phyloP scores from a whole-genome alignment of 1,140 invertebrate species.

The Drosophila ohnishii region DNA sequence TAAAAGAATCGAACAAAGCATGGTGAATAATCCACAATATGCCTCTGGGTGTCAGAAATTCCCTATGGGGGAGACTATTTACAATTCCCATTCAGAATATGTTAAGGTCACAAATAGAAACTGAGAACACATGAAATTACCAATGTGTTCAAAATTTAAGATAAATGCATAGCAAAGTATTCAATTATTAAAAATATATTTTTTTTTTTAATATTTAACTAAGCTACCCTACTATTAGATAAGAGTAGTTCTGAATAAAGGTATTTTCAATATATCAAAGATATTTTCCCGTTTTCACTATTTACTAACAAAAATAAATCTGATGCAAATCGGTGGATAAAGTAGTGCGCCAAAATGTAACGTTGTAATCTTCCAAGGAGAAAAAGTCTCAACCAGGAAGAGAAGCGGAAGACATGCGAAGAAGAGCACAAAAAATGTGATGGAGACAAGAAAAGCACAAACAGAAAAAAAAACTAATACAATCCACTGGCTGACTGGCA shows the following conservation, averaged over 20 bases:
- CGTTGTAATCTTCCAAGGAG: constrained; percentile 7
- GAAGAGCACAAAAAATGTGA: constrained; percentile 2
- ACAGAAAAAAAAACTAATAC: constrained; percentile 53
- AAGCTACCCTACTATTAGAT: background rate
- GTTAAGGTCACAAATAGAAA: background rate
- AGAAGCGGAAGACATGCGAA: constrained; percentile 2
- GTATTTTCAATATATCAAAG: background rate
- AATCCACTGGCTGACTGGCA: constrained; percentile 30
- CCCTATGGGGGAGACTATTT: background rate
- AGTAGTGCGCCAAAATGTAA: constrained; percentile 26
- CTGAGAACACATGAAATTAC: background rate
- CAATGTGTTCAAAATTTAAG: background rate
- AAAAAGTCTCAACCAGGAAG: constrained; percentile 34
- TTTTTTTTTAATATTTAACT: too few species aligned
- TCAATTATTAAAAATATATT: too few species aligned
- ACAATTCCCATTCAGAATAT: background rate
- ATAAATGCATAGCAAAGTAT: too few species aligned
- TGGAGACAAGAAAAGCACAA: constrained; percentile 21
- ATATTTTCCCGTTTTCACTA: background rate
- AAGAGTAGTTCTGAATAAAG: too few species aligned
- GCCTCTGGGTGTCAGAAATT: background rate
- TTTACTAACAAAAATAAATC: background rate
- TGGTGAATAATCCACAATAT: background rate
- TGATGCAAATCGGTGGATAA: constrained; percentile 8
- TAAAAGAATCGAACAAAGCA: constrained; percentile 4